phyloP scores from a whole-genome alignment of 2,113 vertebrate genomes.

The Nestor notabilis region DNA sequence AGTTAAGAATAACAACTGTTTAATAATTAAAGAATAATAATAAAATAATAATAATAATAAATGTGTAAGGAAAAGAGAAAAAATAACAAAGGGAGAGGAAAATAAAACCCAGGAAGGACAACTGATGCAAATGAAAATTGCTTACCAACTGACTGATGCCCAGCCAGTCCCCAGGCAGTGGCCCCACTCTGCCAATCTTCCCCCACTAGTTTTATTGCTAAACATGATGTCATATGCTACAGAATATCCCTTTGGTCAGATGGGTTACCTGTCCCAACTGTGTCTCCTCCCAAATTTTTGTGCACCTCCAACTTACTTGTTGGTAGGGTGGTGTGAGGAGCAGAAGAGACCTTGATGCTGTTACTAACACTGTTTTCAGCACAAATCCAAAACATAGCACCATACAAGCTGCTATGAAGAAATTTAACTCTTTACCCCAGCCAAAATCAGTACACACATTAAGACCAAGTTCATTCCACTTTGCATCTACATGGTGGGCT shows the following conservation, averaged over 20 bases:
- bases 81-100: neutral
- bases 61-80: no score
- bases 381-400: neutral
- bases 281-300: neutral
- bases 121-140: neutral
- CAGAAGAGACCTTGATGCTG: neutral
- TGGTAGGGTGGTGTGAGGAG: neutral
- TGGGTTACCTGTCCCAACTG: neutral
- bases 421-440: neutral
- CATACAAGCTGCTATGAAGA: neutral
- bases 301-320: neutral
- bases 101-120: neutral
- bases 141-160: neutral
- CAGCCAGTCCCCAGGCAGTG: neutral
- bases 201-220: no score
- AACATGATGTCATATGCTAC: neutral
- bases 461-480: neutral
- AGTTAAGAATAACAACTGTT: neutral
- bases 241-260: neutral
- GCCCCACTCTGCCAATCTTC: rapidly evolving
- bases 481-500: neutral
- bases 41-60: neutral
- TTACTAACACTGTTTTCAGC: neutral
- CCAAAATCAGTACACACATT: neutral
- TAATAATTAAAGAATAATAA: neutral